Percentiles rank a stretch among this genome's conserved stretches.
These are phyloP conservation scores for Argya squamiceps DNA, from an alignment of 2,797 vertebrate species.

Conservation along the genomic window DNA sequence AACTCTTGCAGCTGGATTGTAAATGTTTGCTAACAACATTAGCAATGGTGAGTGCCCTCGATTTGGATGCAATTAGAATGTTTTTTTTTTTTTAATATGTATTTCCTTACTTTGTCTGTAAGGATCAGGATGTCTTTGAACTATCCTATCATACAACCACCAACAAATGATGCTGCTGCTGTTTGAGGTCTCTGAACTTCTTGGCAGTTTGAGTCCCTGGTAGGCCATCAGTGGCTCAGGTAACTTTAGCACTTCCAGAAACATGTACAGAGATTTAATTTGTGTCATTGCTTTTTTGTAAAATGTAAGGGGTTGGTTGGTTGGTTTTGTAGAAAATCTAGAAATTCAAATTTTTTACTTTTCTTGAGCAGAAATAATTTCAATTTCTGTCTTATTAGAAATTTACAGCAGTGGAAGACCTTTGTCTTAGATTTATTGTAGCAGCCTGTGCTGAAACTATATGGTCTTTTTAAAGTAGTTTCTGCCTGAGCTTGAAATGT, in stretches of 20 bases:
- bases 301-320: background rate
- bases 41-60: background rate
- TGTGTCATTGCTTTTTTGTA: background rate
- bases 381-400: background rate
- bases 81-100: background rate
- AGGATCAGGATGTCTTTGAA: background rate
- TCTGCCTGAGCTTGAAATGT: background rate
- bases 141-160: background rate
- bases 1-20: background rate
- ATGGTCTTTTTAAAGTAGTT: background rate
- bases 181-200: background rate
- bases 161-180: background rate
- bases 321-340: background rate
- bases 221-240: background rate
- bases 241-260: background rate
- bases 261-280: background rate
- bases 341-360: background rate
- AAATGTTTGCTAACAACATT: background rate
- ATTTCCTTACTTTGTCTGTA: background rate
- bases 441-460: background rate
- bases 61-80: background rate
- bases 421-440: background rate
- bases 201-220: background rate
- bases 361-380: background rate
- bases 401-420: background rate